These are phyloP conservation scores for Athene noctua DNA, from an alignment of 2,113 vertebrate genomes.

Conservation along the genomic window DNA sequence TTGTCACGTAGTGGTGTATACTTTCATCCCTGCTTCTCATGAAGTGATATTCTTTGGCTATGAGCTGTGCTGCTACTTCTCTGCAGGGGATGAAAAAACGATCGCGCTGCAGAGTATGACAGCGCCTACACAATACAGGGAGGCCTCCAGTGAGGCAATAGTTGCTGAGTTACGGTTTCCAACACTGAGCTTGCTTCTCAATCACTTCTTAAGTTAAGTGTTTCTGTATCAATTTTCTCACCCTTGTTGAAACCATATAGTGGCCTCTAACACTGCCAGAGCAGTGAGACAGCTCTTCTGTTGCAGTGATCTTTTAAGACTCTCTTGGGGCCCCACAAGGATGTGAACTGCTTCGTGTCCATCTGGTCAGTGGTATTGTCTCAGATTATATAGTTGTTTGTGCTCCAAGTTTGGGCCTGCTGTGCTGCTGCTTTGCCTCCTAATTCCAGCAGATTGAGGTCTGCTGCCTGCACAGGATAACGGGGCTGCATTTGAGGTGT, in stretches of 20 bases:
- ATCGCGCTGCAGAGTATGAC: neutral
- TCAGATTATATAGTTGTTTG: neutral
- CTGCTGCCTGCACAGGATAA: neutral
- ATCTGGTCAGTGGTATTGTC: neutral
- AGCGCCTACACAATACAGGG: neutral
- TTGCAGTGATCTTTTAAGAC: neutral
- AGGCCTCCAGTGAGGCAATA: neutral
- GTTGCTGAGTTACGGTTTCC: slow-evolving; percentile 9
- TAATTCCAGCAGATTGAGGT: neutral
- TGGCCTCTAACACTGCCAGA: neutral
- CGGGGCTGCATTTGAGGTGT: neutral
- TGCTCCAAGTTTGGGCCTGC: neutral
- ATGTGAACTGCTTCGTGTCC: accelerated
- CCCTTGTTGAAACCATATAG: neutral
- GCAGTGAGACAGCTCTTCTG: neutral
- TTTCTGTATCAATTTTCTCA: neutral
- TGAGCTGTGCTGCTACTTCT: neutral
- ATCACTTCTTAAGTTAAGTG: neutral
- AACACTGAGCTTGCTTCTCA: neutral
- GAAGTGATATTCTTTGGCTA: neutral
- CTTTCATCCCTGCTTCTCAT: accelerated
- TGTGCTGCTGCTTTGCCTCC: neutral
- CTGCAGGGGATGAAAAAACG: neutral
- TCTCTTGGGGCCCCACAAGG: neutral
- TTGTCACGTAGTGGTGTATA: neutral